These are phyloP conservation scores for Sebastes kiyomatsui DNA, from an alignment of 2,797 vertebrate genomes.

Conservation along the genomic window DNA sequence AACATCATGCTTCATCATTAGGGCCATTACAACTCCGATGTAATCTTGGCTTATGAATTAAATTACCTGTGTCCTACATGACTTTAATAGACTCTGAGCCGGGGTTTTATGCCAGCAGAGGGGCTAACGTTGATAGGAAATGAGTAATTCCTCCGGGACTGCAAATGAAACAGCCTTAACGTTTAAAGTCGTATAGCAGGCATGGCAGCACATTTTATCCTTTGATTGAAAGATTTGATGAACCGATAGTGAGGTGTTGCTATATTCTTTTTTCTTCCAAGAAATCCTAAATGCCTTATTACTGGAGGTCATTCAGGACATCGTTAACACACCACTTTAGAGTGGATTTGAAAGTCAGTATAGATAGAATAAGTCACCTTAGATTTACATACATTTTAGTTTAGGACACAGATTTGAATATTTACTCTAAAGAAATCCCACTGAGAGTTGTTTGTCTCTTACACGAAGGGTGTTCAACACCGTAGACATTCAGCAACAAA, in stretches of 20 bases:
- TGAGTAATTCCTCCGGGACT: constrained; percentile 53
- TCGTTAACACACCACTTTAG: constrained; percentile 3
- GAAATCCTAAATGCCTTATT: constrained; percentile 10
- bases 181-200: constrained; percentile 38
- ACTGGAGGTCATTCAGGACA: constrained; percentile 20
- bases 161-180: constrained; percentile 56
- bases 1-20: constrained; percentile 80
- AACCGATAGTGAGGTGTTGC: constrained; percentile 10
- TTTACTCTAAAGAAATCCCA: not conserved
- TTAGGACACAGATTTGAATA: not conserved
- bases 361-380: not conserved
- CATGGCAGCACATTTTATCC: constrained; percentile 20
- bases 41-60: constrained; percentile 79
- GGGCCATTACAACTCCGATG: constrained; percentile 68
- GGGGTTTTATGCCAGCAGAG: constrained; percentile 52
- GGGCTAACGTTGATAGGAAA: constrained; percentile 55
- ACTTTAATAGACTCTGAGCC: constrained; percentile 73
- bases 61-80: constrained; percentile 80
- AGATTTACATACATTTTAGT: not conserved
- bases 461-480: constrained; percentile 8
- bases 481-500: constrained; percentile 13
- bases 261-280: not conserved
- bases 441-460: constrained; percentile 17
- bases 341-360: not conserved
- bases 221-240: constrained; percentile 32